A percentile compares a stretch with the other conserved stretches of the same genome.
Evolutionary conservation across 2,797 vertebrate species (phyloP).

Genomic region (Fringilla coelebs): DNA sequence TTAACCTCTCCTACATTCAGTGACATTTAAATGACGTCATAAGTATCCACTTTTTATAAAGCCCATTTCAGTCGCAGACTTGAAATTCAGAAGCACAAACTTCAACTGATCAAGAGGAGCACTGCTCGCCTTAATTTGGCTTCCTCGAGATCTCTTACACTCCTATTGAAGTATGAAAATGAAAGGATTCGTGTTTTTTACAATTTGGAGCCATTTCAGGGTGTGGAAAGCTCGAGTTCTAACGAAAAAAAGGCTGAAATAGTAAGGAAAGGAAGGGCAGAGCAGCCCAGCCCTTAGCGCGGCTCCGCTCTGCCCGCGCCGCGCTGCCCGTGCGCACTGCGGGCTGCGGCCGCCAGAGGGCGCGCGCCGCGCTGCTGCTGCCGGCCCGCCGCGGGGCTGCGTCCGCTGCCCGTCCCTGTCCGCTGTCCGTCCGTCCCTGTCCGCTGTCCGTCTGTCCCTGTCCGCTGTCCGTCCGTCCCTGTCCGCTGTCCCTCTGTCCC

Average conservation of each 20-base stretch:
- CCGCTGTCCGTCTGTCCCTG: background rate
- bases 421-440: too few species aligned
- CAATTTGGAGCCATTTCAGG: background rate
- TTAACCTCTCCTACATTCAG: background rate
- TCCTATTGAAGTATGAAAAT: background rate
- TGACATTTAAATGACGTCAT: background rate
- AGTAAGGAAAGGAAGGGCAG: background rate
- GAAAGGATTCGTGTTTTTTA: background rate
- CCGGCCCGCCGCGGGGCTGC: background rate
- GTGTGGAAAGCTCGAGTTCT: background rate
- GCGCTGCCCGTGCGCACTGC: background rate
- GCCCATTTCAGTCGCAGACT: background rate
- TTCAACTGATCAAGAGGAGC: background rate
- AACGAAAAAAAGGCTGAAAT: background rate
- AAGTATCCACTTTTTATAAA: background rate
- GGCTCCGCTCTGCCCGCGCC: background rate
- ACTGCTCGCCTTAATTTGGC: background rate
- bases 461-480: background rate
- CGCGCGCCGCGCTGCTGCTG: background rate
- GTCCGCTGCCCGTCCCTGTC: background rate
- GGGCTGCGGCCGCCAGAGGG: background rate
- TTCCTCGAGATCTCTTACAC: too few species aligned
- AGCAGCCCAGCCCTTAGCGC: accelerated
- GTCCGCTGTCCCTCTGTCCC: background rate
- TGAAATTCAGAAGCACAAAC: background rate